Base-by-base conservation (phyloP, 2,113 vertebrate genomes). In the Tupaia tana region DNA sequence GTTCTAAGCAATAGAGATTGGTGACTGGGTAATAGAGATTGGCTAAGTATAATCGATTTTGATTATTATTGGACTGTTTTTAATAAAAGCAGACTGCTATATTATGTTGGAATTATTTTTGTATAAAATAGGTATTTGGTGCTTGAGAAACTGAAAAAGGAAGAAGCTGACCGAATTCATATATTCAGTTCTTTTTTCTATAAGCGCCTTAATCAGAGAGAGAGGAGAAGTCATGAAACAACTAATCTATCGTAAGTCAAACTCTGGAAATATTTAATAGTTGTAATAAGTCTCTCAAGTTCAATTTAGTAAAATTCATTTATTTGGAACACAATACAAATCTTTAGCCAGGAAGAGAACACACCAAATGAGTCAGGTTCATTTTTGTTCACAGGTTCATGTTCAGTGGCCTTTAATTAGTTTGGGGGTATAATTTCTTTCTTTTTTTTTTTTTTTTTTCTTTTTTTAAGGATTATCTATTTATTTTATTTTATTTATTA, bases 131-230 rank as follows among this genome's bases (percentile, higher is more conserved):
- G 99, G 95, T 99, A 99, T 98, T 98, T 99, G 98, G 99, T 99
- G 96, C 98, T 99, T 98, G 99, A 99, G 98, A 99, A 99, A 94
- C 97, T 99, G 95, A 99, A 99, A 98, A 99, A 99, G 91, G 99
- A 99, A 96, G 99, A 99, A 61, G 99, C 99, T 80, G 98, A 99
- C 43, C 99, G 99, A 94, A 99, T 99, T 98, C 99, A 99, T 78
- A 98, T 99, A 63, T 99, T 99, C 98, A 99, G 99, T 98, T 99
- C 99, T 13, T 99, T 99, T 98, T 99, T 99, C 93, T 99, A 99
- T 97, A 99, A 99, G 98, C 98, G 99, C 78, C 99, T 99, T 97
- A 99, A 99, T 99, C 99, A 99, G 97, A 98, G 99, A 95, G 99
- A 99, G 95, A 98, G 99, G 84, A 98, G 99, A 96, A 99, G 95